Percentiles rank a stretch among this genome's conserved stretches.
phyloP scores from a whole-genome alignment of 2,113 vertebrate genomes.

The Hippocampus abdominalis region DNA sequence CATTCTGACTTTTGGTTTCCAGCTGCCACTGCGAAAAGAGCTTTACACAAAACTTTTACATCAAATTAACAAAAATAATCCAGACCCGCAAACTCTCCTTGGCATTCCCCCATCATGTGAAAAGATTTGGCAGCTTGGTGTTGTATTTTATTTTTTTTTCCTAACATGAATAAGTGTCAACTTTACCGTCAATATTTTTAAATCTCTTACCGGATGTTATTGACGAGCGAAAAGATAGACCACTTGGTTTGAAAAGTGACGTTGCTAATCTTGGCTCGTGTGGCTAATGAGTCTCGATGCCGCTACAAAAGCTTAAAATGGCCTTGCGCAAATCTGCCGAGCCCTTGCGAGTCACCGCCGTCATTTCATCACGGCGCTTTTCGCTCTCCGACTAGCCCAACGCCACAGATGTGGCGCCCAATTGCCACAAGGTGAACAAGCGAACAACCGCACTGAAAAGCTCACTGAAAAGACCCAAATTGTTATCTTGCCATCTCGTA shows the following conservation, averaged over 20 bases:
- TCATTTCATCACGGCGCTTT: conserved; percentile 14
- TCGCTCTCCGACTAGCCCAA: not conserved
- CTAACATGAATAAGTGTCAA: too few species aligned
- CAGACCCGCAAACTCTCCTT: too few species aligned
- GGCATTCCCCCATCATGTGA: too few species aligned
- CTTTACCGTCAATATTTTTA: too few species aligned
- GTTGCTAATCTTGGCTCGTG: not conserved
- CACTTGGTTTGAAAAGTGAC: not conserved
- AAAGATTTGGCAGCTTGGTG: too few species aligned
- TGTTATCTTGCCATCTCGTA: conserved; percentile 27
- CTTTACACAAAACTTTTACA: too few species aligned
- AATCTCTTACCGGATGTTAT: too few species aligned
- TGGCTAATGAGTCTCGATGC: not conserved
- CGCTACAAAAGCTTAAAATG: conserved; percentile 12
- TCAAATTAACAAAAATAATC: too few species aligned
- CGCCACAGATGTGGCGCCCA: conserved; percentile 22
- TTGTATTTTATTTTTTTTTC: too few species aligned
- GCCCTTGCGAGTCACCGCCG: conserved; percentile 24
- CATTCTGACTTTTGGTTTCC: not conserved
- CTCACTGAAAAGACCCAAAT: not conserved
- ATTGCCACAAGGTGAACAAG: conserved; percentile 24
- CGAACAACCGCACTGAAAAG: too few species aligned
- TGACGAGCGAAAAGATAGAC: not conserved
- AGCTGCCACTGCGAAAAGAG: too few species aligned
- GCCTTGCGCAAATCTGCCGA: conserved; percentile 30